Evolutionary conservation across 1,140 invertebrate species (phyloP).

Genomic region (Camponotus floridanus): DNA sequence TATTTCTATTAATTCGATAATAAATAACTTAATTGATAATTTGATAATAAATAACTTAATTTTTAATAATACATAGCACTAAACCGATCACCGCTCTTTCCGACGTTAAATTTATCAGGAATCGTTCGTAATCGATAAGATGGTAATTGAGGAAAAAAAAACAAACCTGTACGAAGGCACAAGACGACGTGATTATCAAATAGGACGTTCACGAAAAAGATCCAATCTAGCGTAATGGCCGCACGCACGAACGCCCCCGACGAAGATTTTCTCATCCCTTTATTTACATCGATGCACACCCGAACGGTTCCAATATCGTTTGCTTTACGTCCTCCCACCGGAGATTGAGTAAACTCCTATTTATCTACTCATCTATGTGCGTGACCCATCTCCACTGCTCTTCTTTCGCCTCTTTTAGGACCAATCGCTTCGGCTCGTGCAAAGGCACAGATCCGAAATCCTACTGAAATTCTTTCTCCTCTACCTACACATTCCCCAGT

Average conservation of each 20-base stretch:
- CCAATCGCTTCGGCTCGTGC: slow-evolving; percentile 14
- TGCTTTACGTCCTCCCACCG: slow-evolving; percentile 24
- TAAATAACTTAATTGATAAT: background rate
- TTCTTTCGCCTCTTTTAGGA: slow-evolving; percentile 35
- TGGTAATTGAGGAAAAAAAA: background rate
- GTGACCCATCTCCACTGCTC: slow-evolving; percentile 48
- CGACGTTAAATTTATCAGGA: background rate
- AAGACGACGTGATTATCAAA: background rate
- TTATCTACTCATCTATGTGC: slow-evolving; percentile 57
- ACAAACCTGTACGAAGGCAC: slow-evolving; percentile 7
- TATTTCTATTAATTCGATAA: background rate
- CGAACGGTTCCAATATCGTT: slow-evolving; percentile 34
- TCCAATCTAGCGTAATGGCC: slow-evolving; percentile 44
- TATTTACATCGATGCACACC: slow-evolving; percentile 71
- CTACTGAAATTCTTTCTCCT: slow-evolving; percentile 16
- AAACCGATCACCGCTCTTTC: background rate
- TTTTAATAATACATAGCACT: too few relatives aligned
- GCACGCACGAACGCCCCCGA: slow-evolving; percentile 52
- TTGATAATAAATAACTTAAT: background rate
- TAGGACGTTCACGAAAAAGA: slow-evolving; percentile 5
- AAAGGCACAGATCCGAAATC: background rate
- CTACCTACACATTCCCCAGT: background rate
- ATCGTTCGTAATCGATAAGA: slow-evolving; percentile 6
- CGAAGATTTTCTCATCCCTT: slow-evolving; percentile 59
- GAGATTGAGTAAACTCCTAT: slow-evolving; percentile 60